Percentiles rank a stretch among this genome's conserved stretches.
phyloP scores from a whole-genome alignment of 2,113 vertebrate species.

The Dicerorhinus sumatrensis region DNA sequence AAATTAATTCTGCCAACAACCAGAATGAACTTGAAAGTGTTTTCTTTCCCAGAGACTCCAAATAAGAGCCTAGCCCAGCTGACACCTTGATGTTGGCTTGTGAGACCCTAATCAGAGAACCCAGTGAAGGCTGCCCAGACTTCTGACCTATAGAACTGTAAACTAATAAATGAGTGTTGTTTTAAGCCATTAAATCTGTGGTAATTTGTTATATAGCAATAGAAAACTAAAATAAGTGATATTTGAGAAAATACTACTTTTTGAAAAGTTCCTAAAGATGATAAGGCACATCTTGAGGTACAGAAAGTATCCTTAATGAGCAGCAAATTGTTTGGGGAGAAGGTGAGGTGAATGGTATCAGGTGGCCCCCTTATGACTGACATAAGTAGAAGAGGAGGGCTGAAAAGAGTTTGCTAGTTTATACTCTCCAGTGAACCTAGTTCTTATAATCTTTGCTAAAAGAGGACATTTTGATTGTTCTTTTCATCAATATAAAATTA shows the following conservation, averaged over 20 bases:
- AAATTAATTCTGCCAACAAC: background rate
- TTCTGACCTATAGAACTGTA: background rate
- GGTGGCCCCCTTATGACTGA: background rate
- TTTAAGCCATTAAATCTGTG: background rate
- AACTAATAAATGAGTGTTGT: background rate
- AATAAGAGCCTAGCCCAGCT: background rate
- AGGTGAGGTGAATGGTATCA: background rate
- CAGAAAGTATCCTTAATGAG: background rate
- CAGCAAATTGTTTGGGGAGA: background rate
- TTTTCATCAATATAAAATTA: background rate
- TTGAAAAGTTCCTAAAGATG: background rate
- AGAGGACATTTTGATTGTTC: background rate
- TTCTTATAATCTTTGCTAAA: background rate
- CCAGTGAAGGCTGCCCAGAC: background rate
- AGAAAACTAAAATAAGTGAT: constrained; percentile 8
- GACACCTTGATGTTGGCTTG: background rate
- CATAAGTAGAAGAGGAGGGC: background rate
- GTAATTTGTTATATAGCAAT: background rate
- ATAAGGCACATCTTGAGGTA: background rate
- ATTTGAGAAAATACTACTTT: background rate
- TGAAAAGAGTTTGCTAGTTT: background rate
- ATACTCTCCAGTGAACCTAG: background rate
- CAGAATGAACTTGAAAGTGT: background rate
- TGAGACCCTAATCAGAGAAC: background rate
- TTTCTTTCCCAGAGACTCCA: background rate